Base-by-base conservation (phyloP, 2,797 vertebrate genomes). In the Gallinago nigripennis region DNA sequence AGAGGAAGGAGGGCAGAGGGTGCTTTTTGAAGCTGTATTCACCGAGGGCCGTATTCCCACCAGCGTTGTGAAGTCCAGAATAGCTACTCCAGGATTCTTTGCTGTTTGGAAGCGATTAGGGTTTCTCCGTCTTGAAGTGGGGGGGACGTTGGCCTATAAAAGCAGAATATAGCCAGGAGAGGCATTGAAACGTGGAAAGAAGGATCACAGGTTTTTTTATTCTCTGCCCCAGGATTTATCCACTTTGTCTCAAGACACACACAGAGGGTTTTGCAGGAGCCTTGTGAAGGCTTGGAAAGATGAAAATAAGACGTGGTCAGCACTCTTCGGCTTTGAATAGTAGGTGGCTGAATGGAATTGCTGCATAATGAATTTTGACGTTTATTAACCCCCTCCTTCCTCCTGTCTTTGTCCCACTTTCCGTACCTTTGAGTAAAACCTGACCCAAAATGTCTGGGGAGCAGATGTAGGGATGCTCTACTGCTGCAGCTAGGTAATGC, bases 1-100 rank as follows among this genome's bases (percentile, higher is more conserved):
- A 92, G 92, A 85, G 79, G 94, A 89, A 92, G 41, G 84, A 89
- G 92, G 91, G 91, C 88, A 87, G 4, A 65, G 90, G 83, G 78
- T 51, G 64, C 71, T 84, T 78, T 92, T 86, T 96, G 92, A 95
- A 94, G 90, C 77, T 53, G 25, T 10, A 3, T 90, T 91, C 87
- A 12, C 69, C 0, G 28, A 57, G 54, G n/a, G 11, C 48, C 75
- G 9, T 79, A 48, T 95, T 94, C 85, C 88, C 86, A 93, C 69
- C 88, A 86, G 45, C 3, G 0, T 23, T 83, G 79, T 27, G 65
- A 83, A 79, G 77, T 57, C 82, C 35, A 14, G 51, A 89, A 85
- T 91, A 70, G 84, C 51, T 89, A 20, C 64, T 87, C 64, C 48
- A 45, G 80, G 65, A 72, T 75, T 75, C 86, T 85, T 75, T 46